Conservation (phyloP, 2,797 vertebrate genomes). For the Micropoecilia bifurca region DNA sequence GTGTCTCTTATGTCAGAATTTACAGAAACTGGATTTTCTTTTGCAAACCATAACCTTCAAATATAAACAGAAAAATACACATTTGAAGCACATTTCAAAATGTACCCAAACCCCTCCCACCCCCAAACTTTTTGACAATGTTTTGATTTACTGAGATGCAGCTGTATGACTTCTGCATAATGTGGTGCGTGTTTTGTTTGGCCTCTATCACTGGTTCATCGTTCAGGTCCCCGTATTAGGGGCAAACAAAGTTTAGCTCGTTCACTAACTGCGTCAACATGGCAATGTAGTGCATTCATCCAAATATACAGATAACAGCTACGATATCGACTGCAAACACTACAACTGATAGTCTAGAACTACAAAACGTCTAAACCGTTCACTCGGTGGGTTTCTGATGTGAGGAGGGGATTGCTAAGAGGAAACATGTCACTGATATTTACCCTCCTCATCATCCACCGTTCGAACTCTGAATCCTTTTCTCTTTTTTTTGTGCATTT, state of each 20-base stretch:
- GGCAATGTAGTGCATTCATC: constrained; percentile 46
- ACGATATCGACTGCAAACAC: constrained; percentile 61
- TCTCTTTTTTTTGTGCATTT: constrained; percentile 20
- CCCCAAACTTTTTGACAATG: background rate
- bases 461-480: constrained; percentile 17
- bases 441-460: background rate
- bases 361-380: constrained; percentile 51
- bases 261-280: constrained; percentile 53
- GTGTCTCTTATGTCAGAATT: background rate
- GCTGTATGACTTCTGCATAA: constrained; percentile 27
- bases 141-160: background rate
- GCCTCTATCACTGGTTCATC: constrained; percentile 66
- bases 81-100: background rate
- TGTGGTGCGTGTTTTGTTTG: constrained; percentile 60
- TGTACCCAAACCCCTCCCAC: background rate
- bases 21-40: background rate
- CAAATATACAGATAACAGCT: constrained; percentile 57
- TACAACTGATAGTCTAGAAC: constrained; percentile 59
- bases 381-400: constrained; percentile 18
- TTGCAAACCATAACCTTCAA: background rate
- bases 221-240: constrained; percentile 55
- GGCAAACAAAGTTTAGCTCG: constrained; percentile 66
- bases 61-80: background rate
- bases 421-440: constrained; percentile 2
- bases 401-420: constrained; percentile 15